A percentile compares a stretch with the other conserved stretches of the same genome.
Conservation (phyloP, 2,888 invertebrate genomes). For the Phalera bucephala region DNA sequence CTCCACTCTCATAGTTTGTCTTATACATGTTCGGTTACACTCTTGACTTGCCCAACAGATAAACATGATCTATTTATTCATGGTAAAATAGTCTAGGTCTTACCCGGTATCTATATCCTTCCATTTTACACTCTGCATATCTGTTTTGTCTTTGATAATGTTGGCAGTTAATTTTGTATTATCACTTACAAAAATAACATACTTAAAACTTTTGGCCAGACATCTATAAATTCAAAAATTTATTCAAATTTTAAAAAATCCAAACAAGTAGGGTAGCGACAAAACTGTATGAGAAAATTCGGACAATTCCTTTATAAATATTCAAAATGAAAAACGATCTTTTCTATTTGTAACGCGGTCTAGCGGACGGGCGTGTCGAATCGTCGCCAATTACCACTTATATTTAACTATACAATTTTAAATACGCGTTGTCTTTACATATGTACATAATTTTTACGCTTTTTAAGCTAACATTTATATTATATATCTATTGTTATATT, state of each 20-base stretch:
- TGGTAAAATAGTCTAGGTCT: too few relatives aligned
- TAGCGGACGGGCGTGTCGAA: slow-evolving; percentile 51
- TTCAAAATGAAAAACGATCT: slow-evolving; percentile 17
- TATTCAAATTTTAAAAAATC: too few relatives aligned
- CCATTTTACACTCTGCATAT: too few relatives aligned
- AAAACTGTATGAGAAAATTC: slow-evolving; percentile 14
- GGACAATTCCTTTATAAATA: slow-evolving; percentile 33
- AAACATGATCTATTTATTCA: too few relatives aligned
- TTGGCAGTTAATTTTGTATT: too few relatives aligned
- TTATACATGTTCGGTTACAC: too few relatives aligned
- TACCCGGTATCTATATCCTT: too few relatives aligned
- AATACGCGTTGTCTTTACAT: slow-evolving; percentile 33
- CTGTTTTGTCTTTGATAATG: too few relatives aligned
- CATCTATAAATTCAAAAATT: background rate
- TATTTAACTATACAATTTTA: slow-evolving; percentile 50
- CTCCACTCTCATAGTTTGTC: too few relatives aligned
- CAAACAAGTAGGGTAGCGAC: slow-evolving; percentile 24
- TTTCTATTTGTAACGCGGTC: slow-evolving; percentile 17
- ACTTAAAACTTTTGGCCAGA: too few relatives aligned
- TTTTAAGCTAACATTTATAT: slow-evolving; percentile 45
- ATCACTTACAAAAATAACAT: too few relatives aligned
- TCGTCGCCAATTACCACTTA: slow-evolving; percentile 59
- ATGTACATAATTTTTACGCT: slow-evolving; percentile 66
- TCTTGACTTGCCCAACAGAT: too few relatives aligned
- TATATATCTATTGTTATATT: slow-evolving; percentile 32